Percentiles rank a stretch among this genome's conserved stretches.
Conservation (phyloP, 2,888 invertebrate genomes). For the Diaphora mendica region DNA sequence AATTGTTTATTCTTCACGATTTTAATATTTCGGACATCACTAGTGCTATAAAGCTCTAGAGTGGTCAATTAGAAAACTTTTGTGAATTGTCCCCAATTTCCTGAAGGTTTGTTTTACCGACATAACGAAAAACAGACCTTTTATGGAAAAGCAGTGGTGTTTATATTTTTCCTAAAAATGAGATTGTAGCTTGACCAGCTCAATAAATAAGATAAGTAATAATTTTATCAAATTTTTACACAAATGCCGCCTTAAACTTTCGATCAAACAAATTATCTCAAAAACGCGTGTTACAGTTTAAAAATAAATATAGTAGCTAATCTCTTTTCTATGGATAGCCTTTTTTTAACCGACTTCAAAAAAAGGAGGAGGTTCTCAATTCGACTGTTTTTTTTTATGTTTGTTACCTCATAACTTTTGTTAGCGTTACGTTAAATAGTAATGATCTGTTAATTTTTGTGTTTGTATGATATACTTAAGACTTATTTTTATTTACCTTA, state of each 20-base stretch:
- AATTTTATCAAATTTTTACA: background rate
- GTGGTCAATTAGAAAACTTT: background rate
- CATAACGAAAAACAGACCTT: background rate
- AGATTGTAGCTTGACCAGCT: constrained; percentile 1
- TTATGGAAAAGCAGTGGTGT: background rate
- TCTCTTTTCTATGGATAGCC: constrained; percentile 16
- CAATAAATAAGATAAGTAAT: constrained; percentile 9
- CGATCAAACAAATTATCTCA: constrained; percentile 46
- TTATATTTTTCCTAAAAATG: background rate
- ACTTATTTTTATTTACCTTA: no score
- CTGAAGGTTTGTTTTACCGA: background rate
- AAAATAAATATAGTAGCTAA: constrained; percentile 12
- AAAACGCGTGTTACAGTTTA: background rate
- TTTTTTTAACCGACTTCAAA: no score
- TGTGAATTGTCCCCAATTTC: background rate
- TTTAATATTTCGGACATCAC: background rate
- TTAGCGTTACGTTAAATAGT: no score
- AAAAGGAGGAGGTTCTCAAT: no score
- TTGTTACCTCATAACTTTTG: no score
- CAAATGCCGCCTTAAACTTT: background rate
- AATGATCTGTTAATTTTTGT: no score
- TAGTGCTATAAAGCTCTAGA: background rate
- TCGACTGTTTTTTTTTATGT: no score
- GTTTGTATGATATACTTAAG: no score
- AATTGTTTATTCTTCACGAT: background rate